Evolutionary conservation across 2,888 invertebrate genomes (phyloP).

Genomic region (Malachius bipustulatus): DNA sequence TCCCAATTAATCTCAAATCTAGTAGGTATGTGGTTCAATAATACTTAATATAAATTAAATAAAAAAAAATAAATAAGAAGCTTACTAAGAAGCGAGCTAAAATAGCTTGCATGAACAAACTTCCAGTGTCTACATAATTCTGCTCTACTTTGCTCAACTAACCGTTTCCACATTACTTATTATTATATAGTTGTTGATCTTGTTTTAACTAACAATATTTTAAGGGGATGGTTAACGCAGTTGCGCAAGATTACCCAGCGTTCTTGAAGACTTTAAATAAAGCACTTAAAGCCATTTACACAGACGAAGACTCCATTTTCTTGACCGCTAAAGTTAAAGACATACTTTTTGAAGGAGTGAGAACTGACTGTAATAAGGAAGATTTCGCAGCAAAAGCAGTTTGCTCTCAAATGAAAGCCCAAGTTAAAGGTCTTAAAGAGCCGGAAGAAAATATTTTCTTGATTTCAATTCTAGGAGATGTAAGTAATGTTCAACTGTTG

Average conservation of each 20-base stretch:
- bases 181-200: no score
- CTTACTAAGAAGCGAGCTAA: no score
- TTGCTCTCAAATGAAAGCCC: constrained; percentile 55
- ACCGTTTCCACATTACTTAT: no score
- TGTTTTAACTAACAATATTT: constrained; percentile 17
- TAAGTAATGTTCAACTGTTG: constrained; percentile 35
- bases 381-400: constrained; percentile 66
- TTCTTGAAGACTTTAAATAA: constrained; percentile 56
- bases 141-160: no score
- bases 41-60: no score
- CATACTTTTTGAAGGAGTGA: constrained; percentile 59
- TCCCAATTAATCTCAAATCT: no score
- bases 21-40: no score
- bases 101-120: no score
- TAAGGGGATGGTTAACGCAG: constrained; percentile 45
- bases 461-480: constrained; percentile 64
- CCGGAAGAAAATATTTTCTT: constrained; percentile 50
- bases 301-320: constrained; percentile 49
- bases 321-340: constrained; percentile 54
- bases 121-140: no score
- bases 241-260: constrained; percentile 49
- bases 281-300: constrained; percentile 56
- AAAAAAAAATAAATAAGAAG: no score
- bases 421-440: constrained; percentile 44
- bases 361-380: constrained; percentile 58